These are phyloP conservation scores for Gallirallus australis DNA, from an alignment of 2,797 vertebrate species.

Conservation along the genomic window DNA sequence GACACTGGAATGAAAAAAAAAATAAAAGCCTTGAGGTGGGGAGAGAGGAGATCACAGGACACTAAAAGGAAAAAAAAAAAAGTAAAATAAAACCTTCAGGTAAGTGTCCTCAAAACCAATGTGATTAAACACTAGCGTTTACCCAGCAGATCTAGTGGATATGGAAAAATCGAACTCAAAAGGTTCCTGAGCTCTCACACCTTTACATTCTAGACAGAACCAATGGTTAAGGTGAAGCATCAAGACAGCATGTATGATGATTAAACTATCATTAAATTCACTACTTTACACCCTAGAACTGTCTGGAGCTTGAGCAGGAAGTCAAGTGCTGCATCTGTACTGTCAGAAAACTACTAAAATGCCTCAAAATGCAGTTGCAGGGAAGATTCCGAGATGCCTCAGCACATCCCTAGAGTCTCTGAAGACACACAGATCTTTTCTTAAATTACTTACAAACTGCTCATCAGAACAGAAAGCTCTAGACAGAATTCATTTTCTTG, in stretches of 20 bases:
- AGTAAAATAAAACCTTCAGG: background rate
- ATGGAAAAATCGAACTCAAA: background rate
- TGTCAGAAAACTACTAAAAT: background rate
- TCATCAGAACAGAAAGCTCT: background rate
- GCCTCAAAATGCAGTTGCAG: background rate
- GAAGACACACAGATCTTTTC: background rate
- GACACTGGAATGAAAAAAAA: background rate
- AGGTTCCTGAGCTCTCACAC: background rate
- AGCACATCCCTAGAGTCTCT: background rate
- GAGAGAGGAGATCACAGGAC: background rate
- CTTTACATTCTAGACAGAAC: background rate
- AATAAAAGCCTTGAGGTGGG: background rate
- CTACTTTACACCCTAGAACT: background rate
- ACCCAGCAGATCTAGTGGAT: background rate
- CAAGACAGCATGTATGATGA: background rate
- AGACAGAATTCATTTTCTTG: background rate
- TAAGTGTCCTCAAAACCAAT: background rate
- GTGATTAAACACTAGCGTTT: background rate
- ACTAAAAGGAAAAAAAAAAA: too few relatives aligned
- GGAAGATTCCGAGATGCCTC: background rate
- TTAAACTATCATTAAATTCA: background rate
- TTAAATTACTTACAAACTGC: background rate
- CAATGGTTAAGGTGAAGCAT: background rate
- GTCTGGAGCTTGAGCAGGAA: background rate
- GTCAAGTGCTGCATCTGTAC: background rate